phyloP scores from a whole-genome alignment of 2,113 vertebrate genomes.

The Rissa tridactyla region DNA sequence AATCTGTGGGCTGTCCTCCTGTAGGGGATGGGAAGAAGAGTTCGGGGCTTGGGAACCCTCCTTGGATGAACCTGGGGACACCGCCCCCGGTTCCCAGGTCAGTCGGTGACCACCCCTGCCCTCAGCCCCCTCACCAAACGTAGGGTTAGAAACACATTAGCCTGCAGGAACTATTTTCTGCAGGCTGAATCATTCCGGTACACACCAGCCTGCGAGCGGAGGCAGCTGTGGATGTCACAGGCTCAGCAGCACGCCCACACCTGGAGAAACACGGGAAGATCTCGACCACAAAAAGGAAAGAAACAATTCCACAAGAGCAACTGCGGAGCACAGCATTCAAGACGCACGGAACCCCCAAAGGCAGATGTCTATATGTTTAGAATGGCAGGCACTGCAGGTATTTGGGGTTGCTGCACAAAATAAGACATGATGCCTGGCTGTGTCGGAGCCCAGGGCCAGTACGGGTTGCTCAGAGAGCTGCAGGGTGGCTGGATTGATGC shows the following conservation, averaged over 20 bases:
- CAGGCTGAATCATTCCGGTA: neutral
- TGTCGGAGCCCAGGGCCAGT: neutral
- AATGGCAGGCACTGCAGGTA: neutral
- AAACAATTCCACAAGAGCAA: neutral
- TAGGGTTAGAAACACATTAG: rapidly evolving
- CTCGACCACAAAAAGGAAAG: neutral
- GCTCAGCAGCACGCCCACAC: neutral
- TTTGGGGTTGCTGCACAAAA: neutral
- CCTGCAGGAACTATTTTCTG: neutral
- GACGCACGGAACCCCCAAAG: rapidly evolving
- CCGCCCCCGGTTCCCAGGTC: rapidly evolving
- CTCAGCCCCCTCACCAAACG: neutral
- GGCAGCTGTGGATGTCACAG: neutral
- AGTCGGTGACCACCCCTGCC: neutral
- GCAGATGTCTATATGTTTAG: neutral
- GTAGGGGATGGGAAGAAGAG: neutral
- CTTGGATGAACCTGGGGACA: rapidly evolving
- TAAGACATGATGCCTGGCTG: rapidly evolving
- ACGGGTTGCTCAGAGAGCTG: neutral
- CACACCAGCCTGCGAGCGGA: neutral
- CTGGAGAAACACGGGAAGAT: neutral
- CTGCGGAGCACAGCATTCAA: neutral
- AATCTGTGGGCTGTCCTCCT: neutral
- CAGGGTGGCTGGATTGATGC: neutral
- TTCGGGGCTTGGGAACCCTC: neutral